phyloP scores from a whole-genome alignment of 2,797 vertebrate genomes.

The Neostethus bicornis region DNA sequence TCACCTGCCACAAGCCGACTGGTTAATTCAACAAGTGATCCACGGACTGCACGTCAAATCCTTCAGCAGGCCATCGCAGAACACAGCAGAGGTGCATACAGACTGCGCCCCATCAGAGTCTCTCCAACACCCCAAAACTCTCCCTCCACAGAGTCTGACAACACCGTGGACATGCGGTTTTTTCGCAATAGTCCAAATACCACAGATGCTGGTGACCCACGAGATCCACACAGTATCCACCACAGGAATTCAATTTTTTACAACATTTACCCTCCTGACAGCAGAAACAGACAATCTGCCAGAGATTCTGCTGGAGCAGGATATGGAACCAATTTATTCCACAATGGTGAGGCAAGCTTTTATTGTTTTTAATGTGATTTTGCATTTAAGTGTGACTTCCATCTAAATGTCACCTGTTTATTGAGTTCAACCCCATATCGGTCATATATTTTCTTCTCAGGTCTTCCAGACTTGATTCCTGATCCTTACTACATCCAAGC shows the following conservation, averaged over 20 bases:
- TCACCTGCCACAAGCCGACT: constrained; percentile 15
- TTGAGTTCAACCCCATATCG: background rate
- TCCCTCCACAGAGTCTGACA: constrained; percentile 38
- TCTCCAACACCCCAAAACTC: constrained; percentile 8
- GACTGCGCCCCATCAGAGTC: constrained; percentile 22
- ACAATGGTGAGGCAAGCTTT: constrained; percentile 74
- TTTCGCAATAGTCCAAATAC: constrained; percentile 24
- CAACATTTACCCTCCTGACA: constrained; percentile 66
- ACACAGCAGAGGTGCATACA: constrained; percentile 8
- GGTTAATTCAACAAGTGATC: constrained; percentile 2
- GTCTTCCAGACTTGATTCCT: constrained; percentile 84
- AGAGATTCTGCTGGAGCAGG: constrained; percentile 59
- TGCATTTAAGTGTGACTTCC: too few species aligned
- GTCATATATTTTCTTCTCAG: constrained; percentile 48
- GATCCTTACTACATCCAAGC: constrained; percentile 85
- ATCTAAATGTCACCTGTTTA: too few species aligned
- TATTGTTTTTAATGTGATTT: too few species aligned
- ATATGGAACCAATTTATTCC: constrained; percentile 77
- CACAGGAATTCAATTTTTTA: constrained; percentile 78
- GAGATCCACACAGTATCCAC: constrained; percentile 60
- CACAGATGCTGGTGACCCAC: constrained; percentile 50
- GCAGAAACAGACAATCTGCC: constrained; percentile 45
- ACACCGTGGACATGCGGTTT: constrained; percentile 55
- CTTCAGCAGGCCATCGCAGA: constrained; percentile 18
- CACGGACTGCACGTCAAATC: background rate